These are phyloP conservation scores for Scaptomyza flava DNA, from an alignment of 2,888 invertebrate species.

Conservation along the genomic window DNA sequence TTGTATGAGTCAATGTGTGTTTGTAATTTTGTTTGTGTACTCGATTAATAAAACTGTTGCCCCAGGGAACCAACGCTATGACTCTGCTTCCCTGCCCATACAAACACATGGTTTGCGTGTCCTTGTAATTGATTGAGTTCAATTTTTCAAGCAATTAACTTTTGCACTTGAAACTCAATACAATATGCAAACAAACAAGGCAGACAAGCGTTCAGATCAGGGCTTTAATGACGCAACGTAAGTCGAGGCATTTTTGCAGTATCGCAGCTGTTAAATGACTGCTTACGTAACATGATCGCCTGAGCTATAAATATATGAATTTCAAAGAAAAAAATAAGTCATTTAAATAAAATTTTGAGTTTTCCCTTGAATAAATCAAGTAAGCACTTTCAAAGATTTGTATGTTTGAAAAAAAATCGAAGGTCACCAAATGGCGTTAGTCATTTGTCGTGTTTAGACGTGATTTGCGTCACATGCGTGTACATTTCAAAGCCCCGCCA, in stretches of 20 bases:
- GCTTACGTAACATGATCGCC: conserved; percentile 25
- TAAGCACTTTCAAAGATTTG: conserved; percentile 14
- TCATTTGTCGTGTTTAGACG: conserved; percentile 37
- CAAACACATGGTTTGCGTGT: conserved; percentile 15
- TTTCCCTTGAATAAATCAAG: not conserved
- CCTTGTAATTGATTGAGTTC: conserved; percentile 72
- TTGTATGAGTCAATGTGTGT: not conserved
- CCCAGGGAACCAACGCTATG: conserved; percentile 11
- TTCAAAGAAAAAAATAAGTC: not conserved
- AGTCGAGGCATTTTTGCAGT: conserved; percentile 45
- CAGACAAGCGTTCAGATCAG: conserved; percentile 14
- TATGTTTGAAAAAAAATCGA: conserved; percentile 8
- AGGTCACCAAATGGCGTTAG: conserved; percentile 26
- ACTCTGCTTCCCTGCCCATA: not conserved
- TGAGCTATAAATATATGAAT: conserved; percentile 10
- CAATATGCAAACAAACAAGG: conserved; percentile 64
- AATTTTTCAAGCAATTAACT: conserved; percentile 79
- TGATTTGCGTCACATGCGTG: conserved; percentile 42
- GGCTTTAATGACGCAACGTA: conserved; percentile 21
- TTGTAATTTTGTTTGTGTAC: not conserved
- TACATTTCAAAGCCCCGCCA: conserved; percentile 9
- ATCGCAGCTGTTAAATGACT: conserved; percentile 12
- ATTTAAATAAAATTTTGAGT: not conserved
- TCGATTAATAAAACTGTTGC: conserved; percentile 18
- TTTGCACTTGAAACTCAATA: conserved; percentile 65